Evolutionary conservation across 64 coral and sea anemone genomes (phyloP).

Genomic region (Montipora capricornis): DNA sequence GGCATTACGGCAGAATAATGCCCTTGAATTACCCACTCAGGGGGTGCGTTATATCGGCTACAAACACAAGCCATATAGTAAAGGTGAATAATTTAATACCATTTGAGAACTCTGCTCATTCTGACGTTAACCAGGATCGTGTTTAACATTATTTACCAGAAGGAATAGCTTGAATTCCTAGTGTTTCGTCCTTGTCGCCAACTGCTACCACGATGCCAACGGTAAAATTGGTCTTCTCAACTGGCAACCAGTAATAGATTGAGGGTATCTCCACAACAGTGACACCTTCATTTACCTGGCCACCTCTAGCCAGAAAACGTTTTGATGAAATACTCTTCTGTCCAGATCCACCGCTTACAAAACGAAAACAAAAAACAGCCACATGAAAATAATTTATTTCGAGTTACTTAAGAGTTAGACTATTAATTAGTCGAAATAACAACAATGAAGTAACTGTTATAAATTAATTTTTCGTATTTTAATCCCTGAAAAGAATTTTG

Average conservation of each 20-base stretch:
- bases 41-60: too few species aligned
- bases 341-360: slow-evolving; percentile 6
- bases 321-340: not conserved
- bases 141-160: not conserved
- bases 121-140: not conserved
- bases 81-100: too few species aligned
- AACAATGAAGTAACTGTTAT: too few species aligned
- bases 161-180: not conserved
- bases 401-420: too few species aligned
- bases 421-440: too few species aligned
- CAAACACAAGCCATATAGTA: too few species aligned
- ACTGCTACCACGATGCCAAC: slow-evolving; percentile 45
- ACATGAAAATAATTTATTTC: not conserved
- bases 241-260: slow-evolving; percentile 52
- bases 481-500: too few species aligned
- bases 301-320: slow-evolving; percentile 65
- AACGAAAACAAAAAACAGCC: not conserved
- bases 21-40: too few species aligned
- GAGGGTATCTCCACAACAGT: slow-evolving; percentile 35
- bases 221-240: slow-evolving; percentile 53
- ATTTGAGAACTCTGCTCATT: too few species aligned
- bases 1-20: too few species aligned
- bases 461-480: too few species aligned
- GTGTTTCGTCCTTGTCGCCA: slow-evolving; percentile 20
- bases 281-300: slow-evolving; percentile 54